Evolutionary conservation across 2,797 vertebrate genomes (phyloP).

Genomic region (Odontamblyopus lacepedii): DNA sequence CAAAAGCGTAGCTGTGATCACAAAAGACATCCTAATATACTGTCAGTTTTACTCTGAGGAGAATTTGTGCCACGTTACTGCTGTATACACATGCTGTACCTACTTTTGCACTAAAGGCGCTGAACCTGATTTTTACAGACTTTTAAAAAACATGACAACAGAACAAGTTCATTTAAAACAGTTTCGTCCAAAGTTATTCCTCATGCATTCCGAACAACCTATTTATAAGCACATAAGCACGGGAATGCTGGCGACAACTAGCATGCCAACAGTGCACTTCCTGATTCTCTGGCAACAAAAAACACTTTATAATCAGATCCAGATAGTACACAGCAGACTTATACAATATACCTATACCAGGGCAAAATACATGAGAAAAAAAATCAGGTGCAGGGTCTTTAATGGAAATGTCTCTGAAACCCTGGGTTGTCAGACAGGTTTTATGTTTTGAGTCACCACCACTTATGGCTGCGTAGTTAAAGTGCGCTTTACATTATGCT

Average conservation of each 20-base stretch:
- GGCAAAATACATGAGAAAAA: too few relatives aligned
- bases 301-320: too few relatives aligned
- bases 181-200: too few relatives aligned
- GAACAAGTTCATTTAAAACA: too few relatives aligned
- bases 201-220: too few relatives aligned
- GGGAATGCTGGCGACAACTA: too few relatives aligned
- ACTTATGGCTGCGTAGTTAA: not conserved
- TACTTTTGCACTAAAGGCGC: not conserved
- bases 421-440: not conserved
- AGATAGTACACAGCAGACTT: too few relatives aligned
- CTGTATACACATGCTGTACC: not conserved
- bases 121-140: not conserved
- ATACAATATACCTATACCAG: too few relatives aligned
- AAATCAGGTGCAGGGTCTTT: not conserved
- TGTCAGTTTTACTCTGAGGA: not conserved
- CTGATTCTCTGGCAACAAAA: too few relatives aligned
- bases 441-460: not conserved
- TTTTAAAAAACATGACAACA: too few relatives aligned
- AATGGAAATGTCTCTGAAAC: not conserved
- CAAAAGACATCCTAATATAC: not conserved
- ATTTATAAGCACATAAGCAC: too few relatives aligned
- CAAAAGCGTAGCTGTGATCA: conserved; percentile 5
- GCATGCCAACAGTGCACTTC: too few relatives aligned
- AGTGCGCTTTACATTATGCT: not conserved
- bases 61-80: not conserved